Base-by-base conservation (phyloP, 2,113 vertebrate genomes). In the Trachemys scripta region DNA sequence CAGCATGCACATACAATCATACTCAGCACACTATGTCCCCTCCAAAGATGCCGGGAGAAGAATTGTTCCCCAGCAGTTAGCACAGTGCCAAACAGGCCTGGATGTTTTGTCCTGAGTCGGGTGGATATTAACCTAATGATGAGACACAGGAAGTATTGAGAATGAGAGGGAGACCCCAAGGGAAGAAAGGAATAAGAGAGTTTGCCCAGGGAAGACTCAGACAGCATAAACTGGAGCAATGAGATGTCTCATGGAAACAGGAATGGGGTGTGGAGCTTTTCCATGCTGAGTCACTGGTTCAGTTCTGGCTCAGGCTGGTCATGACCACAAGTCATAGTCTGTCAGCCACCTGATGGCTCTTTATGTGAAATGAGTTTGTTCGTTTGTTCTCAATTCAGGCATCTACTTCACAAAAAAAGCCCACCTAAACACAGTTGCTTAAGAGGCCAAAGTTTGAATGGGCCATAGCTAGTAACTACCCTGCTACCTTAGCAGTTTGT, bases 1-100 rank as follows among this genome's bases (percentile, higher is more conserved):
- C 35, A 7, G 65, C 20, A 59, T n/a, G 3, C 0, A 0, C 53
- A 17, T 5, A 0, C 1, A 1, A 2, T 72, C 7, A 11, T 38
- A 2, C 42, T 62, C 78, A 4, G 8, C 5, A 2, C 57, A 69
- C 65, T 81, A 5, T 1, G 1, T 29, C 5, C 27, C 42, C 51
- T 65, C 79, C 76, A 54, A 65, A 56, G 5, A 10, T 0, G 8
- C 25, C 38, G n/a, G 45, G 59, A 83, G 25, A 54, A 50, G 82
- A 29, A 1, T 12, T 53, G 54, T 14, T 24, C 19, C 72, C 19
- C 47, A 31, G 76, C 50, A 84, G 19, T 35, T 91, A 62, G 86
- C 75, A 35, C 75, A 31, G 5, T 53, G 38, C 47, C 78, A 17
- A 25, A 29, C 69, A 45, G 53, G 51, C 7, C 3, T 27, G 20